phyloP scores from a whole-genome alignment of 30 jellyfish, hydroid and myxozoan genomes.

The Turritopsis dohrnii region DNA sequence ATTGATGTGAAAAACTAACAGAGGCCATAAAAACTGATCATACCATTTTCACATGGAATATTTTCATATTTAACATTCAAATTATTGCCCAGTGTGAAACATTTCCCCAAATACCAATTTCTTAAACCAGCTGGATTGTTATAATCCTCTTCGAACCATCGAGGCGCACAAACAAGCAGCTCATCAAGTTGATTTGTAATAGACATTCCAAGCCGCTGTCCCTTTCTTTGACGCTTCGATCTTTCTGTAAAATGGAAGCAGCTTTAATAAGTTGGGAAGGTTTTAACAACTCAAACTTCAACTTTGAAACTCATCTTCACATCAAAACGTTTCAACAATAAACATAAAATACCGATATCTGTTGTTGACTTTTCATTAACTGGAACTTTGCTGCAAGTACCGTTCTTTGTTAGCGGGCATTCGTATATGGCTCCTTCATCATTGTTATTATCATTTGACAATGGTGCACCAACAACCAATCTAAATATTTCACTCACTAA shows the following conservation, averaged over 20 bases:
- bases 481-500: background rate
- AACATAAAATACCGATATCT: background rate
- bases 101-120: conserved; percentile 16
- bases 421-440: conserved; percentile 38
- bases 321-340: too few relatives aligned
- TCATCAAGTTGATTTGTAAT: background rate
- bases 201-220: conserved; percentile 31
- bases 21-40: background rate
- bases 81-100: conserved; percentile 11
- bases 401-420: conserved; percentile 5
- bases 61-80: conserved; percentile 11
- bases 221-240: background rate
- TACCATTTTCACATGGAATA: conserved; percentile 37
- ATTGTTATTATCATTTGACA: background rate
- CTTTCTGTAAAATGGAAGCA: background rate
- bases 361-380: background rate
- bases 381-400: conserved; percentile 13
- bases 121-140: background rate
- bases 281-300: too few relatives aligned
- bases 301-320: too few relatives aligned
- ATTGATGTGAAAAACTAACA: background rate
- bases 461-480: conserved; percentile 8
- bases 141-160: background rate
- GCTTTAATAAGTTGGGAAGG: background rate
- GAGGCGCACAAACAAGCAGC: conserved; percentile 31